Percentiles rank a stretch among this genome's conserved stretches.
Conservation (phyloP, 1,140 invertebrate genomes). For the Drosophila ohnishii region DNA sequence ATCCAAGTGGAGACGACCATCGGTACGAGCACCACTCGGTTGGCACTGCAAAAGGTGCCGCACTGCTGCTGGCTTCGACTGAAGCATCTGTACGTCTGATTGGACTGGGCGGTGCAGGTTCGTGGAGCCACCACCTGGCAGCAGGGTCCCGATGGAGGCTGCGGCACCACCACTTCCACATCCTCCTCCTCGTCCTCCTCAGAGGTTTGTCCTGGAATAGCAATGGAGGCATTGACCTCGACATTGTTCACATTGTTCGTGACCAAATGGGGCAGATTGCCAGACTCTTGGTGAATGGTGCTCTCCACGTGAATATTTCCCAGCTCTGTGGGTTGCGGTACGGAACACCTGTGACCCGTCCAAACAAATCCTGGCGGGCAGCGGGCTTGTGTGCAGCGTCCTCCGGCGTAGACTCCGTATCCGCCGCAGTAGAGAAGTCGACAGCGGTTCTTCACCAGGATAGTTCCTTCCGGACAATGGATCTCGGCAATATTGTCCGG, state of each 20-base stretch:
- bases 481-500: slow-evolving; percentile 26
- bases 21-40: slow-evolving; percentile 51
- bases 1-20: slow-evolving; percentile 22
- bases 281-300: slow-evolving; percentile 13
- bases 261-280: slow-evolving; percentile 26
- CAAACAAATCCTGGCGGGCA: slow-evolving; percentile 64
- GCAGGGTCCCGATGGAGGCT: slow-evolving; percentile 18
- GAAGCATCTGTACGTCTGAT: slow-evolving; percentile 56
- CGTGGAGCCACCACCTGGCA: slow-evolving; percentile 65
- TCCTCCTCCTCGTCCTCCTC: slow-evolving; percentile 41
- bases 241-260: slow-evolving; percentile 60
- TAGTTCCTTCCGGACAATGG: slow-evolving; percentile 50
- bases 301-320: slow-evolving; percentile 46
- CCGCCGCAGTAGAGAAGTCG: slow-evolving; percentile 55
- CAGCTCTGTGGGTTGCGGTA: slow-evolving; percentile 25
- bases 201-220: slow-evolving; percentile 19
- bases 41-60: slow-evolving; percentile 54
- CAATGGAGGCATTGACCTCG: slow-evolving; percentile 57
- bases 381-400: slow-evolving; percentile 36
- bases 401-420: slow-evolving; percentile 20
- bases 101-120: slow-evolving; percentile 27
- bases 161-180: neutral
- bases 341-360: slow-evolving; percentile 52
- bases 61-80: slow-evolving; percentile 50
- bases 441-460: slow-evolving; percentile 44